These are phyloP conservation scores for Elanoides forficatus DNA, from an alignment of 2,113 vertebrate genomes.

Conservation along the genomic window DNA sequence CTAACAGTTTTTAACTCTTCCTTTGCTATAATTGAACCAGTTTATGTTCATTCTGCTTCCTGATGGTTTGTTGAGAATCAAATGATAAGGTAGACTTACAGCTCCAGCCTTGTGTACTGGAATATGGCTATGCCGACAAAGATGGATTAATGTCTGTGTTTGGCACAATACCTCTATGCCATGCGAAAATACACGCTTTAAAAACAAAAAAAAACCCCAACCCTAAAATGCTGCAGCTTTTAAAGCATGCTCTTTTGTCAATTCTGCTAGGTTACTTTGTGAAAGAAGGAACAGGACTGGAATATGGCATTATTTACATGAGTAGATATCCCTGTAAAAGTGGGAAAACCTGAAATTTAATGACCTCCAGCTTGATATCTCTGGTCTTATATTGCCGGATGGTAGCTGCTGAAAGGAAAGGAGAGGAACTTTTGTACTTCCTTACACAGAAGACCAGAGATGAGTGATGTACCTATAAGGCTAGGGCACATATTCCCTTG, in stretches of 20 bases:
- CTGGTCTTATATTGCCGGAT: neutral
- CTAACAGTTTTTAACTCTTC: neutral
- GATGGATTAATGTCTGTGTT: neutral
- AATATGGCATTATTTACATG: neutral
- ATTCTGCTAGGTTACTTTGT: neutral
- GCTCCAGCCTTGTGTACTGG: neutral
- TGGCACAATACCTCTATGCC: neutral
- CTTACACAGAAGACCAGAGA: neutral
- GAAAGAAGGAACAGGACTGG: neutral
- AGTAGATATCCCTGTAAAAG: neutral
- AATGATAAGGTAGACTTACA: neutral
- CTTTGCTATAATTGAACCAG: neutral
- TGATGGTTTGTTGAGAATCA: neutral
- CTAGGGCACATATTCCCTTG: neutral
- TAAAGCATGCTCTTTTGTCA: neutral
- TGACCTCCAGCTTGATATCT: neutral
- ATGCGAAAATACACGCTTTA: neutral
- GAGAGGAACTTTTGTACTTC: neutral
- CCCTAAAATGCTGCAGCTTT: neutral
- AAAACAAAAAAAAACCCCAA: neutral
- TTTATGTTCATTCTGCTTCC: neutral
- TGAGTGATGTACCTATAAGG: neutral
- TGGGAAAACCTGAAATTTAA: neutral
- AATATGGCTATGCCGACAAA: neutral
- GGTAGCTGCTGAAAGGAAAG: neutral